Base-by-base conservation (phyloP, 2,888 invertebrate species). In the Plebejus argus region DNA sequence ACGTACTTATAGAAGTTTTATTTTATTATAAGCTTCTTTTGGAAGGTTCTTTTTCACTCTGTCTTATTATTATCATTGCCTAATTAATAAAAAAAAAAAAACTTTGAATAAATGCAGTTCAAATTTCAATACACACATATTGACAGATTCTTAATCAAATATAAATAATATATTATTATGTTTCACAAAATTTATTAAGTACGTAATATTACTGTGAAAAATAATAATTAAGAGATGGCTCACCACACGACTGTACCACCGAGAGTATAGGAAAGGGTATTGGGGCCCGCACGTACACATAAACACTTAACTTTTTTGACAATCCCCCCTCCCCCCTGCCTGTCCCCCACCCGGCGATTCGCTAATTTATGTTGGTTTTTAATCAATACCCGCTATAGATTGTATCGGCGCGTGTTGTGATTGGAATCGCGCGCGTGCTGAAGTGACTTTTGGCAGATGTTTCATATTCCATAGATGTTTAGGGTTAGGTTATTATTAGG, bases 281-380 rank as follows among this genome's bases (percentile, higher is more conserved):
- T 91, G 89, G 79, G 79, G 79, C 81, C 83, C 79, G 80, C 78
- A 82, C 85, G 84, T 86, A 85, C 89, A 89, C 92, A 94, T 94
- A 94, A 94, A 94, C 94, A 94, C 93, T 94, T 94, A 94, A 93
- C 89, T 94, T 93, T 93, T 93, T 94, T 94, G 94, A 94, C 94
- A 94, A 93, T 93, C 92, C 86, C 90, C 84, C 87, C 87, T 89
- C 88, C 53, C 53, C 18, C 18, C 53, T 3, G 49, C 49, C 93
- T 92, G 86, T 90, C 87, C 84, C 87, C 89, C 88, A 89, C 86
- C 87, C 88, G 91, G 66, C 28, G 91, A 93, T 92, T 92, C 92
- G 93, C 93, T 94, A 94, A 94, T 94, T 94, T 94, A 94, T 94
- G 94, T 94, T 92, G 92, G 92, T 93, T 94, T 94, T 94, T 94